phyloP scores from a whole-genome alignment of 2,113 vertebrate species.

The Macaca fascicularis region DNA sequence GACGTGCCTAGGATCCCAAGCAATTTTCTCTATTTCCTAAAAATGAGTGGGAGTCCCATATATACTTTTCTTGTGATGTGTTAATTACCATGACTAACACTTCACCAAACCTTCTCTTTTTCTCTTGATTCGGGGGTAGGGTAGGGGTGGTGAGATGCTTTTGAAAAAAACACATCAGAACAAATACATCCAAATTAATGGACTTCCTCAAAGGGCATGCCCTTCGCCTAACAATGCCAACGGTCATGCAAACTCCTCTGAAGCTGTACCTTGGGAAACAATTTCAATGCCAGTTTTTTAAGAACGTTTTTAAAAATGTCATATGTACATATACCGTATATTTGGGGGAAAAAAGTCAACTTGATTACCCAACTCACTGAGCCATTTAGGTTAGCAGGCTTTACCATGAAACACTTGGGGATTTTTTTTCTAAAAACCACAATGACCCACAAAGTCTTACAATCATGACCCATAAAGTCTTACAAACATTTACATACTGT shows the following conservation, averaged over 20 bases:
- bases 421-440: not conserved
- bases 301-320: not conserved
- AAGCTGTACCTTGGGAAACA: not conserved
- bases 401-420: not conserved
- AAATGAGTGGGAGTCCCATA: not conserved
- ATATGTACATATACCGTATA: not conserved
- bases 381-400: not conserved
- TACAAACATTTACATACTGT: not conserved
- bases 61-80: not conserved
- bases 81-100: not conserved
- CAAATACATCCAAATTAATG: not conserved
- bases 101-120: not conserved
- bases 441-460: conserved; percentile 19
- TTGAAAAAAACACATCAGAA: not conserved
- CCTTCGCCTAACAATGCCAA: not conserved
- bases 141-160: not conserved
- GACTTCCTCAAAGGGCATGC: not conserved
- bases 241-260: not conserved
- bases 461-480: not conserved
- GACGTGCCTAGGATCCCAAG: not conserved
- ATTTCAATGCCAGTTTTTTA: not conserved
- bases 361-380: not conserved
- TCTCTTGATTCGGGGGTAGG: not conserved
- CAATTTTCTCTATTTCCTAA: not conserved
- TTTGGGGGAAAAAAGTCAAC: not conserved